Conservation (phyloP, 2,888 invertebrate species). For the Therioaphis trifolii region DNA sequence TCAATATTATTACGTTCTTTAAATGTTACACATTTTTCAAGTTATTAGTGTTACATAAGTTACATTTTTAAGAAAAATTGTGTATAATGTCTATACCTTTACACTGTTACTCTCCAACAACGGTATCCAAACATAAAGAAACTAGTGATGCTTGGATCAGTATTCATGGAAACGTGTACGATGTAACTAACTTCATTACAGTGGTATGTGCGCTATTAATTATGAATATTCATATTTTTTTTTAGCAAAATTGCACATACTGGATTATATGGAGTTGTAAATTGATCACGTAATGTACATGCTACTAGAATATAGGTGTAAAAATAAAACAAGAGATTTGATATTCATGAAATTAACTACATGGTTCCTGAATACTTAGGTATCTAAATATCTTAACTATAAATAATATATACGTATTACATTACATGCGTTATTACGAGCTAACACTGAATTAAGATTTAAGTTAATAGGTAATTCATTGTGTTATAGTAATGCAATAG, state of each 20-base stretch:
- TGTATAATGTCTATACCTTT: slow-evolving; percentile 45
- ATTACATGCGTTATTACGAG: no score
- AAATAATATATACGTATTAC: no score
- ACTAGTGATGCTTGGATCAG: slow-evolving; percentile 77
- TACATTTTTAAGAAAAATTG: background rate
- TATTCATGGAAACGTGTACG: slow-evolving; percentile 83
- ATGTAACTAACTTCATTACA: slow-evolving; percentile 80
- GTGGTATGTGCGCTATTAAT: slow-evolving; percentile 73
- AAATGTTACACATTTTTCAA: background rate
- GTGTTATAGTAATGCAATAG: no score
- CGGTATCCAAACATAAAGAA: slow-evolving; percentile 77
- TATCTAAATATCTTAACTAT: no score
- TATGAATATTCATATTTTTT: background rate
- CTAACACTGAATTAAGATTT: no score
- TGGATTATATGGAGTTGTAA: no score
- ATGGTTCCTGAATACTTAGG: no score
- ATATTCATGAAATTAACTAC: no score
- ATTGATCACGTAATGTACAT: no score
- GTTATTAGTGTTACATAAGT: background rate
- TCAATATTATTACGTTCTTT: background rate
- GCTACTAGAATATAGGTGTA: no score
- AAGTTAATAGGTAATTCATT: no score
- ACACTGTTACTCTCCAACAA: slow-evolving; percentile 67
- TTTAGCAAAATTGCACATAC: background rate
- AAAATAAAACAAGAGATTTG: no score